Evolutionary conservation across 2,797 vertebrate species (phyloP).

Genomic region (Liasis olivaceus): DNA sequence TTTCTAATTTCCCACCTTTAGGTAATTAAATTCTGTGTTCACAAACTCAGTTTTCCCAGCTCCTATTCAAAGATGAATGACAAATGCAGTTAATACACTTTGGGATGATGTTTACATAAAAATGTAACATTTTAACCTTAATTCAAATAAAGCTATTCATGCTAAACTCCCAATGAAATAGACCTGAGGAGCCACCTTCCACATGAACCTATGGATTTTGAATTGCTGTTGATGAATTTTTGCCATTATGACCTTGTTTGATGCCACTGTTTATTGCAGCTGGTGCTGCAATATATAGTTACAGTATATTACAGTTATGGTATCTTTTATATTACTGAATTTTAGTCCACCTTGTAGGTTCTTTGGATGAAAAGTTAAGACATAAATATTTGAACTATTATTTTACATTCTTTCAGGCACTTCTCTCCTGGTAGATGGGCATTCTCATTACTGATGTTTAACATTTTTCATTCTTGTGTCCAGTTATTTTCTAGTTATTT

Average conservation of each 20-base stretch:
- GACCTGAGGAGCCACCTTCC: background rate
- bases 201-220: background rate
- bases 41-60: background rate
- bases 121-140: background rate
- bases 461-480: slow-evolving; percentile 38
- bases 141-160: background rate
- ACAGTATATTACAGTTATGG: background rate
- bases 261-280: background rate
- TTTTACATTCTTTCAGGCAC: background rate
- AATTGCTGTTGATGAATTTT: background rate
- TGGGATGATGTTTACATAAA: background rate
- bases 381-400: background rate
- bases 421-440: slow-evolving; percentile 33
- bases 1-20: slow-evolving; percentile 6
- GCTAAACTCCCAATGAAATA: background rate
- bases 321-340: background rate
- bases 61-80: background rate
- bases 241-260: background rate
- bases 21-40: background rate
- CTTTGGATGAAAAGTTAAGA: background rate
- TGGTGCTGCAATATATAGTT: background rate
- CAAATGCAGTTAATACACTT: background rate
- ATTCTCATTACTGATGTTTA: slow-evolving; percentile 24
- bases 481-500: slow-evolving; percentile 8
- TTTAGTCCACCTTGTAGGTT: background rate